A percentile compares a stretch with the other conserved stretches of the same genome.
Conservation (phyloP, 2,797 vertebrate genomes). For the Melanotaenia nigrans region DNA sequence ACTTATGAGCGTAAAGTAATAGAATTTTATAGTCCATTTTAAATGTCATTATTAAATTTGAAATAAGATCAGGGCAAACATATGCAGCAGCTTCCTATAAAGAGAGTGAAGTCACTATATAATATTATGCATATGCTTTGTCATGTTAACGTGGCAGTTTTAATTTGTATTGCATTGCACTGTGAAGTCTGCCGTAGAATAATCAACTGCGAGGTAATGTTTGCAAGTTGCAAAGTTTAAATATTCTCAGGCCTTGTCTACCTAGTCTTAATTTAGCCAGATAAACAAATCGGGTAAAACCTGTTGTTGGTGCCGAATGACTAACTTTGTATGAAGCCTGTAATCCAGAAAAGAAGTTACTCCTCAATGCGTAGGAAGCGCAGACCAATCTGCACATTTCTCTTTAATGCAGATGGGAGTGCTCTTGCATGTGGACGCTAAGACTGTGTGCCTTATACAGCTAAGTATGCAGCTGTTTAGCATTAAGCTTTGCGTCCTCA, state of each 20-base stretch:
- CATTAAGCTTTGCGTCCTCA: constrained; percentile 23
- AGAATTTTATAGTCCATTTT: background rate
- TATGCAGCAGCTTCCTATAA: background rate
- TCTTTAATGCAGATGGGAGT: background rate
- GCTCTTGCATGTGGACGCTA: background rate
- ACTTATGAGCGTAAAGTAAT: background rate
- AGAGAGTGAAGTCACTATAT: background rate
- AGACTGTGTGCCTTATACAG: background rate
- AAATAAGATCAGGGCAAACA: background rate
- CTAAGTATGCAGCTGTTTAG: constrained; percentile 38
- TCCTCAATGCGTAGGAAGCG: background rate
- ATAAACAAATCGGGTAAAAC: constrained; percentile 44
- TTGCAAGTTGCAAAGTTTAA: background rate
- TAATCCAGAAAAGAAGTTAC: background rate
- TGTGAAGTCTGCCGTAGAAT: background rate
- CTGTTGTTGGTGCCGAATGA: constrained; percentile 23
- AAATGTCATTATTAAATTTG: background rate
- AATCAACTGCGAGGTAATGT: background rate
- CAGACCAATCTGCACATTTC: background rate
- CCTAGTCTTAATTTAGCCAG: constrained; percentile 6
- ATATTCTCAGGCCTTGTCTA: background rate
- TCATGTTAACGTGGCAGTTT: background rate
- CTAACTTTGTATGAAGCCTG: constrained; percentile 2
- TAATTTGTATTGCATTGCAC: background rate
- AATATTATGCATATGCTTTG: background rate